Conservation (phyloP, 2,113 vertebrate genomes). For the Montifringilla adamsi region DNA sequence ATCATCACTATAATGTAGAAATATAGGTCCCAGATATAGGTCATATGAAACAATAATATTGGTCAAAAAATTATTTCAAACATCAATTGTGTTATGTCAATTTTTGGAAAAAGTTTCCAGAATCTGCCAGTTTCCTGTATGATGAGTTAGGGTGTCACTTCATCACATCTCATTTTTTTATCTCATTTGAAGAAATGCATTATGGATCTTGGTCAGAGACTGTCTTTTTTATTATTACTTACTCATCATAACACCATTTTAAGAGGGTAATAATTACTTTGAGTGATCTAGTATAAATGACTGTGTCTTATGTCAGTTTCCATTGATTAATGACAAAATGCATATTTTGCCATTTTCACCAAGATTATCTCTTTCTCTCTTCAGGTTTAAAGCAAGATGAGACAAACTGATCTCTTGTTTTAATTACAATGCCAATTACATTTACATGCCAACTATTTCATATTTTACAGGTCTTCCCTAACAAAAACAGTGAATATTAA, state of each 20-base stretch:
- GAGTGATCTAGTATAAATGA: background rate
- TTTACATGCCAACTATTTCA: background rate
- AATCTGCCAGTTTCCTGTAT: background rate
- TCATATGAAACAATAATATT: background rate
- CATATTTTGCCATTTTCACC: slow-evolving; percentile 28
- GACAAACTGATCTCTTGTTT: background rate
- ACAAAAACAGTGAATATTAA: background rate
- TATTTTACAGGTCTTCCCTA: slow-evolving; percentile 19
- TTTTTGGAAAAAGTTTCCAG: background rate
- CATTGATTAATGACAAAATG: background rate
- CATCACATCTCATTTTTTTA: background rate
- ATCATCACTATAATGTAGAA: background rate
- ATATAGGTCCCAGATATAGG: background rate
- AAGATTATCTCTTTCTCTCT: background rate
- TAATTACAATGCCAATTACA: background rate
- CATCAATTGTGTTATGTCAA: background rate
- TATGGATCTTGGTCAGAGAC: background rate
- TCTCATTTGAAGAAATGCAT: background rate
- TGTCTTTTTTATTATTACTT: background rate
- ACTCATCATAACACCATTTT: background rate
- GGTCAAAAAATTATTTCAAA: background rate
- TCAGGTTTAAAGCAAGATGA: background rate
- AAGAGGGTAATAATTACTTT: slow-evolving; percentile 6
- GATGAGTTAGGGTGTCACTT: background rate
- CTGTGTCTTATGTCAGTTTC: background rate